Conservation (phyloP, 92 coral and sea anemone species). For the Heteractis magnifica region DNA sequence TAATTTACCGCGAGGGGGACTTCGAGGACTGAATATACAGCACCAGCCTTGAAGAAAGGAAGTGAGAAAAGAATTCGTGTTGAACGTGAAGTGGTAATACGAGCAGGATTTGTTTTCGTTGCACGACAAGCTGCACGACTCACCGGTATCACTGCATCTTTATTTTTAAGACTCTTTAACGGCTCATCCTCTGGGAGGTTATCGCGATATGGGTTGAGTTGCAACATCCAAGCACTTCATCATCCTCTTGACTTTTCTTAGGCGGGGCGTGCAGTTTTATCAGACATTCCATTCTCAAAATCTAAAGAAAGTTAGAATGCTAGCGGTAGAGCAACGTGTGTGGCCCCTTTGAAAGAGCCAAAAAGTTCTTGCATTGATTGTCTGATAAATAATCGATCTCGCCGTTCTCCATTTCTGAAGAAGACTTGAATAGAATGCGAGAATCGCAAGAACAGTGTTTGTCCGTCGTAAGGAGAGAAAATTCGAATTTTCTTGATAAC, state of each 20-base stretch:
- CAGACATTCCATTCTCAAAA: background rate
- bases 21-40: too few relatives aligned
- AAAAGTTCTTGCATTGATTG: too few relatives aligned
- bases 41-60: too few relatives aligned
- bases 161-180: background rate
- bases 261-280: background rate
- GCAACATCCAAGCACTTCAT: background rate
- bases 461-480: background rate
- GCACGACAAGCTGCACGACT: background rate
- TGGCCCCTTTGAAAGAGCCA: background rate
- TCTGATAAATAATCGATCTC: too few relatives aligned
- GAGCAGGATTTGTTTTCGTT: background rate
- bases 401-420: too few relatives aligned
- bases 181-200: background rate
- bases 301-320: background rate
- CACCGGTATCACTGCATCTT: background rate
- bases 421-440: too few relatives aligned
- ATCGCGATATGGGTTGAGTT: background rate
- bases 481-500: background rate
- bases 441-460: too few relatives aligned
- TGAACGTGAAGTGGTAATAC: background rate
- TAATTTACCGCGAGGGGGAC: too few relatives aligned
- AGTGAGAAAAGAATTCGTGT: background rate
- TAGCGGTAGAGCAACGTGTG: background rate
- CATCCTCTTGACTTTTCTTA: slow-evolving; percentile 7